These are phyloP conservation scores for Brachycybe producta DNA, from an alignment of 2,888 invertebrate species.

Conservation along the genomic window DNA sequence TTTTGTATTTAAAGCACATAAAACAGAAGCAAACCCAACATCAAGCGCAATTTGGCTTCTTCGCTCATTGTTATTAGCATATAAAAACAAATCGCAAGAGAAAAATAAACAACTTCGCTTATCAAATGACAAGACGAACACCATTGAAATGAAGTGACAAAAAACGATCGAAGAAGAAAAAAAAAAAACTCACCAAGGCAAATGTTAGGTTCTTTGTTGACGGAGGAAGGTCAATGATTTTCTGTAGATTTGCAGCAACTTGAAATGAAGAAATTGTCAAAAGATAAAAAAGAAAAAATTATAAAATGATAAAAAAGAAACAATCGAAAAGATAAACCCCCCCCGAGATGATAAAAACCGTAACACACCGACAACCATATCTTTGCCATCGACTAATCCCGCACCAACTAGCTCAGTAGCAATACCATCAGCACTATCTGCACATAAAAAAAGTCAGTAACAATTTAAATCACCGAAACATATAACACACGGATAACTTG, in stretches of 20 bases:
- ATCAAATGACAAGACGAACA: too few species aligned
- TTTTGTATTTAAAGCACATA: too few species aligned
- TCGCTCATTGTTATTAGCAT: too few species aligned
- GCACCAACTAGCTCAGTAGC: constrained; percentile 88
- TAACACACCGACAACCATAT: constrained; percentile 54
- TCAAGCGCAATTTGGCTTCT: too few species aligned
- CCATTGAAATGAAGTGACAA: too few species aligned
- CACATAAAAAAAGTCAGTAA: constrained; percentile 19
- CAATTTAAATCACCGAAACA: neutral
- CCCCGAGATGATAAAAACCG: neutral
- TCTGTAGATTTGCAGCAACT: constrained; percentile 83
- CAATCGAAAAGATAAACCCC: too few species aligned
- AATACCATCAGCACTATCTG: constrained; percentile 65
- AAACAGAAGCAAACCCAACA: too few species aligned
- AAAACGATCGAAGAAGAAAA: neutral
- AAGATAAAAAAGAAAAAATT: neutral
- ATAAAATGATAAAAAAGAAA: neutral
- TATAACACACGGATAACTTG: neutral
- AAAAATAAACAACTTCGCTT: too few species aligned
- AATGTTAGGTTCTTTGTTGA: constrained; percentile 52
- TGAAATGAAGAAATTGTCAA: constrained; percentile 22
- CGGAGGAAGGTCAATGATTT: constrained; percentile 62
- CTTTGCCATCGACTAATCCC: constrained; percentile 75
- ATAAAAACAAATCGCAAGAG: too few species aligned
- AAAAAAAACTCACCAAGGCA: constrained; percentile 51